phyloP scores from a whole-genome alignment of 2,888 invertebrate genomes.

The Ommatoiulus sabulosus region DNA sequence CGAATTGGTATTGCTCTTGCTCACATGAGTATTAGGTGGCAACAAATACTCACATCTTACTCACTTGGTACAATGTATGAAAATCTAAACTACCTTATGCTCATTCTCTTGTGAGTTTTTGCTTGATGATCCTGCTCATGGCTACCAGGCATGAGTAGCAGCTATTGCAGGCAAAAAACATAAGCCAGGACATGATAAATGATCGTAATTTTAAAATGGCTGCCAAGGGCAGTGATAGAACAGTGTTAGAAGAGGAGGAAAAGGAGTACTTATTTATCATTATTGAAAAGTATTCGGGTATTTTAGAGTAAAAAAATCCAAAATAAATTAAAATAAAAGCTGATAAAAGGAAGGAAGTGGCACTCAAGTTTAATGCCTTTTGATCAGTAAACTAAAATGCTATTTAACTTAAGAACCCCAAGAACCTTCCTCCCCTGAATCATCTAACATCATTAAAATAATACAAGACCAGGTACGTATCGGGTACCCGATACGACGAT shows the following conservation, averaged over 20 bases:
- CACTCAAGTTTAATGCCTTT: not conserved
- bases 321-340: not conserved
- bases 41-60: not conserved
- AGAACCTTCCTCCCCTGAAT: too few species aligned
- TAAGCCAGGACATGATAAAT: not conserved
- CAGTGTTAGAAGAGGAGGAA: not conserved
- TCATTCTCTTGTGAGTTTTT: not conserved
- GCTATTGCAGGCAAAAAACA: not conserved
- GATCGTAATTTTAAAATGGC: not conserved
- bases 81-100: not conserved
- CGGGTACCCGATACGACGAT: too few species aligned
- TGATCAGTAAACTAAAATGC: not conserved
- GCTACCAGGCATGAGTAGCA: not conserved
- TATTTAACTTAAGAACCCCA: not conserved
- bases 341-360: not conserved
- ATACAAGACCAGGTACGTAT: too few species aligned
- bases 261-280: not conserved
- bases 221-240: not conserved
- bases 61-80: not conserved
- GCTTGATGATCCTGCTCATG: not conserved
- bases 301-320: not conserved
- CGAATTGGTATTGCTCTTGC: not conserved
- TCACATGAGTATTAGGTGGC: not conserved
- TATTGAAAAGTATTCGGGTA: not conserved
- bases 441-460: too few species aligned